A percentile compares a stretch with the other conserved stretches of the same genome.
Evolutionary conservation across 2,797 vertebrate species (phyloP).

Genomic region (Gadopsis marmoratus): DNA sequence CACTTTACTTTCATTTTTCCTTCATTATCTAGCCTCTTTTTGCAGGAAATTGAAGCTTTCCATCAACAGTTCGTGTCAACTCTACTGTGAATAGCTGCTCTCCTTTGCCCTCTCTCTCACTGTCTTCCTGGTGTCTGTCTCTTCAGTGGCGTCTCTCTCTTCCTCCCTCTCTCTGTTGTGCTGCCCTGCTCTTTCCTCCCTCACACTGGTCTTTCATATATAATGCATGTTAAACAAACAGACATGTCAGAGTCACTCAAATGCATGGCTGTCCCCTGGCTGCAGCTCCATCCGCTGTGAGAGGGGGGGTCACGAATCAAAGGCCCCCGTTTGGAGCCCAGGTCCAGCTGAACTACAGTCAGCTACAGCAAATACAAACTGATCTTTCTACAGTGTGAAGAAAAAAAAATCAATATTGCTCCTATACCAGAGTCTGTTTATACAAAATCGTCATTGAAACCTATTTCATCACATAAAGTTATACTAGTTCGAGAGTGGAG

Average conservation of each 20-base stretch:
- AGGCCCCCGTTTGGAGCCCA: conserved; percentile 29
- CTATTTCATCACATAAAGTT: conserved; percentile 32
- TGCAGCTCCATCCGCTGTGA: conserved; percentile 38
- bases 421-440: conserved; percentile 23
- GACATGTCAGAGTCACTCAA: conserved; percentile 73
- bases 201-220: conserved; percentile 72
- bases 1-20: conserved; percentile 12
- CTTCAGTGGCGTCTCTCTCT: conserved; percentile 9
- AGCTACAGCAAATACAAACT: conserved; percentile 30
- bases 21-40: background rate
- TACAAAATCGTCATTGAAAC: conserved; percentile 21
- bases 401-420: conserved; percentile 21
- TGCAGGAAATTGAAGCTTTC: conserved; percentile 38
- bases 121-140: conserved; percentile 12
- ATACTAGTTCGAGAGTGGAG: background rate
- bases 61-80: conserved; percentile 23
- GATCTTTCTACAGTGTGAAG: background rate
- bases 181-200: conserved; percentile 49
- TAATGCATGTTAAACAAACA: conserved; percentile 82
- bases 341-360: conserved; percentile 20
- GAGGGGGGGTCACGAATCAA: conserved; percentile 38
- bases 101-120: conserved; percentile 27
- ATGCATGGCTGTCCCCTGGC: conserved; percentile 54
- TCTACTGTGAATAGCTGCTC: conserved; percentile 40
- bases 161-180: conserved; percentile 26